Conservation (phyloP, 2,797 vertebrate genomes). For the Heteromormyrus szaboi region DNA sequence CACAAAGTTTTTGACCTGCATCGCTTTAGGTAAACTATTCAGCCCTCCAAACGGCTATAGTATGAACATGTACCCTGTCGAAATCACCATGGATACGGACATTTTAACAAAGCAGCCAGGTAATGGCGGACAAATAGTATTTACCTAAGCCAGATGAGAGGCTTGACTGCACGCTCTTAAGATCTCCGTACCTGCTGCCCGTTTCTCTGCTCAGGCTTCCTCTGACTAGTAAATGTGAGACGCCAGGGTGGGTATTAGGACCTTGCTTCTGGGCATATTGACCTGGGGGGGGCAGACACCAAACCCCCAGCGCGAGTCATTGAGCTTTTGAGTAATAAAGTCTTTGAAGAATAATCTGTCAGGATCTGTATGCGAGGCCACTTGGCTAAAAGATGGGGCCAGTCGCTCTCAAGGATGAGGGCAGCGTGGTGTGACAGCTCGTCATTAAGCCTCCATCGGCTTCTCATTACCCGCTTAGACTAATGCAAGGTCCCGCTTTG, state of each 20-base stretch:
- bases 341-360: constrained; percentile 5
- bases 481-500: not conserved
- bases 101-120: not conserved
- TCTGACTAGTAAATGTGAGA: not conserved
- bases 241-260: not conserved
- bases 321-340: not conserved
- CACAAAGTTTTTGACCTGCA: not conserved
- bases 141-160: not conserved
- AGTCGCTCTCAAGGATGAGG: not conserved
- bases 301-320: not conserved
- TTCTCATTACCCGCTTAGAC: constrained; percentile 2
- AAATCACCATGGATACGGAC: not conserved
- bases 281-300: too few species aligned
- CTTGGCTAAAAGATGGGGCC: not conserved
- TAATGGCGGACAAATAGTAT: not conserved
- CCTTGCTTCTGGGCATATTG: not conserved
- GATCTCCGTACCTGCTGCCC: not conserved
- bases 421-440: not conserved
- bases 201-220: not conserved
- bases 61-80: not conserved
- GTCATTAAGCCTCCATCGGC: not conserved
- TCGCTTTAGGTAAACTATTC: not conserved
- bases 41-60: not conserved
- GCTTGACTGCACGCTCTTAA: not conserved
- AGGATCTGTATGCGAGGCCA: not conserved